Percentiles rank a stretch among this genome's conserved stretches.
phyloP scores from a whole-genome alignment of 2,888 invertebrate species.

The Hydrotaea diabolus region DNA sequence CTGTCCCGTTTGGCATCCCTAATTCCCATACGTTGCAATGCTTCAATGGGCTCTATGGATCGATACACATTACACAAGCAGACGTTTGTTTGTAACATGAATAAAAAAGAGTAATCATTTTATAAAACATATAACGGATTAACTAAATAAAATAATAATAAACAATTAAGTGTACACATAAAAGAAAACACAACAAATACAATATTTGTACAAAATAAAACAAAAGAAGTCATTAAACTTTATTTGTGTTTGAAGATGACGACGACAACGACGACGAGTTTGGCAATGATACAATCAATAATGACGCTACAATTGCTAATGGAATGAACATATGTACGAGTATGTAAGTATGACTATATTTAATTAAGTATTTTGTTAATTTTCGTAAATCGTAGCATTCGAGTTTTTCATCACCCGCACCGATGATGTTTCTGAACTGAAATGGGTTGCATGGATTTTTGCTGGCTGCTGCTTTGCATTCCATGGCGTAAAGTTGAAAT shows the following conservation, averaged over 20 bases:
- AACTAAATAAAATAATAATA: neutral
- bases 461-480: slow-evolving; percentile 54
- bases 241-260: slow-evolving; percentile 59
- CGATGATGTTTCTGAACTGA: slow-evolving; percentile 70
- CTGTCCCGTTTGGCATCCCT: too few relatives aligned
- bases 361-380: slow-evolving; percentile 2
- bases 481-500: slow-evolving; percentile 84
- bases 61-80: slow-evolving; percentile 20
- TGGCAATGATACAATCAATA: slow-evolving; percentile 25
- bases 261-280: slow-evolving; percentile 3
- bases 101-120: too few relatives aligned
- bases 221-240: slow-evolving; percentile 58
- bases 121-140: neutral
- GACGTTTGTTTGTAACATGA: slow-evolving; percentile 11
- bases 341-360: neutral
- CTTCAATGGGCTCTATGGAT: slow-evolving; percentile 33
- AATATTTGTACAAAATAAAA: slow-evolving; percentile 21
- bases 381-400: slow-evolving; percentile 37
- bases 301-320: neutral
- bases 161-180: slow-evolving; percentile 41
- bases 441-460: slow-evolving; percentile 68
- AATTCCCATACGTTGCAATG: too few relatives aligned
- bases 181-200: slow-evolving; percentile 35
- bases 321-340: neutral
- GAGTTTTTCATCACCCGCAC: slow-evolving; percentile 70